Percentiles rank a stretch among this genome's conserved stretches.
Conservation (phyloP, 1,140 invertebrate genomes). For the Cheumatopsyche charites region DNA sequence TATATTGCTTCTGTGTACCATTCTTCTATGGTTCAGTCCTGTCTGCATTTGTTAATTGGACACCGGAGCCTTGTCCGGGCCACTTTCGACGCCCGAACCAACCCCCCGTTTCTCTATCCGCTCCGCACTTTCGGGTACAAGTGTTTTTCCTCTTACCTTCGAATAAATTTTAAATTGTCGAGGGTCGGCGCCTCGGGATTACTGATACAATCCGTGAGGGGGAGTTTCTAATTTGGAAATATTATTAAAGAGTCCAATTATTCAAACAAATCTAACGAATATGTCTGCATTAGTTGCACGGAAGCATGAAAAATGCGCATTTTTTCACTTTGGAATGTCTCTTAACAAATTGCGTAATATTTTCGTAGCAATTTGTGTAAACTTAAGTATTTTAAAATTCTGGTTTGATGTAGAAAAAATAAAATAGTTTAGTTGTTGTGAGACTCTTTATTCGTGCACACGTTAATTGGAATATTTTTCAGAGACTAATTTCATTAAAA, state of each 20-base stretch:
- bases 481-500: too few relatives aligned
- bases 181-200: conserved; percentile 7
- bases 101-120: background rate
- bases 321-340: too few relatives aligned
- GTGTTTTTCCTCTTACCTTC: conserved; percentile 24
- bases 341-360: too few relatives aligned
- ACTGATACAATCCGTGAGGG: conserved; percentile 6
- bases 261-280: conserved; percentile 6
- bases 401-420: too few relatives aligned
- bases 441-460: too few relatives aligned
- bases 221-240: conserved; percentile 13
- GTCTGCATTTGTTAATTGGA: conserved; percentile 46
- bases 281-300: background rate
- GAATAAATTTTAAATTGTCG: conserved; percentile 29
- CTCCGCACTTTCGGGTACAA: conserved; percentile 1
- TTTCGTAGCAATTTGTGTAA: too few relatives aligned
- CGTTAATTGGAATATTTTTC: too few relatives aligned
- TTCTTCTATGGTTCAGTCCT: background rate
- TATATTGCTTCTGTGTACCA: background rate
- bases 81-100: background rate
- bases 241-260: conserved; percentile 20
- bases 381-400: too few relatives aligned
- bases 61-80: conserved; percentile 26
- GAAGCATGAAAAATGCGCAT: too few relatives aligned
- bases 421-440: too few relatives aligned